Conservation (phyloP, 1,140 invertebrate species). For the Littorina saxatilis region DNA sequence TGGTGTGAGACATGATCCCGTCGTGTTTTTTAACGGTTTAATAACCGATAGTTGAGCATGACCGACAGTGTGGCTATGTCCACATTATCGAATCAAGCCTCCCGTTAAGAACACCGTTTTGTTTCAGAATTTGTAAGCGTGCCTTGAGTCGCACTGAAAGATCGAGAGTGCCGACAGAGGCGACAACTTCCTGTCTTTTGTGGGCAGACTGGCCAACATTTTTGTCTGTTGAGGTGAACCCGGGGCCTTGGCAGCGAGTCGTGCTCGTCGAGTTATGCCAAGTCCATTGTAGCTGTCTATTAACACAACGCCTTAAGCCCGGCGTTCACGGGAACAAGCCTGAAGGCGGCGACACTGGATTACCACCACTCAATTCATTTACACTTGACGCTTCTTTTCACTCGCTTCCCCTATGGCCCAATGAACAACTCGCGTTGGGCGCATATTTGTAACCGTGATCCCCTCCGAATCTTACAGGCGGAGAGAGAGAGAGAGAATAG, state of each 20-base stretch:
- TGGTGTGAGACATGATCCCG: no score
- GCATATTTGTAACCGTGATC: slow-evolving; percentile 28
- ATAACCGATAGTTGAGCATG: no score
- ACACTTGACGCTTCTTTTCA: slow-evolving; percentile 5
- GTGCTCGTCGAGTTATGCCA: not conserved
- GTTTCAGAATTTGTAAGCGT: no score
- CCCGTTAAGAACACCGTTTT: no score
- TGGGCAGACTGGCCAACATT: no score
- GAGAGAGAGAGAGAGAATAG: slow-evolving; percentile 3
- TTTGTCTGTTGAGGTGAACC: no score
- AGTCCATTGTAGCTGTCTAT: slow-evolving; percentile 1
- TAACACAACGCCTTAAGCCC: not conserved
- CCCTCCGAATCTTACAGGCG: not conserved
- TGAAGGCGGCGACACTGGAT: slow-evolving; percentile 23
- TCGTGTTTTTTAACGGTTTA: no score
- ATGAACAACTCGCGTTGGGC: slow-evolving; percentile 18
- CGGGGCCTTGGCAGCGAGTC: not conserved
- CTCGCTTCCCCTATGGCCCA: not conserved
- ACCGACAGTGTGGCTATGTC: no score
- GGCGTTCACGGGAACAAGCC: not conserved
- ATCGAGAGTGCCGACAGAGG: no score
- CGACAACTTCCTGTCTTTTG: no score
- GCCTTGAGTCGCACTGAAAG: no score
- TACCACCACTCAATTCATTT: slow-evolving; percentile 21
- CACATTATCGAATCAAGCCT: no score